Evolutionary conservation across 2,888 invertebrate species (phyloP), one percentile per base, ranked within the genome.

Genomic region (Nomada goodeniana): DNA sequence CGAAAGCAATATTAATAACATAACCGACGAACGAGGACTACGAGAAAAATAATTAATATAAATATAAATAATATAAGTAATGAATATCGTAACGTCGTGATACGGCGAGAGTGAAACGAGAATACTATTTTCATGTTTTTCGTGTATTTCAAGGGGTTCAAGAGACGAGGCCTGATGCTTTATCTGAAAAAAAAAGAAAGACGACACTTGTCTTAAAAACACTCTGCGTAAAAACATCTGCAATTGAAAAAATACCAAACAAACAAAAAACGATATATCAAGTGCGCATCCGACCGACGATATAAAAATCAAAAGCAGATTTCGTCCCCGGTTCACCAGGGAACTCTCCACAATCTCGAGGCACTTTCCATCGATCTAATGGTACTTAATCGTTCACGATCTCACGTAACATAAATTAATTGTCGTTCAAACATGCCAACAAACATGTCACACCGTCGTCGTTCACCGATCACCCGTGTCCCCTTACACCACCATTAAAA

Each of bases 1-100:
- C 50, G 47, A 52, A 64, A 26, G 2, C 11, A 11, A 15, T 71
- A 52, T 61, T 52, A 71, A 60, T 71, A 71, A 50, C 47, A 52
- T 29, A 36, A 18, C 59, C 26, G 69, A 59, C 59, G 59, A 59
- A 26, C 29, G n/a, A 18, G 26, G 11, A 59, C n/a, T n/a, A 4
- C 15, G 36, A 7, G 7, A 36, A 36, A 20, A 10, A 57, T 57
- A 57, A 23, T 20, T 23, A 9, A 26, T 26, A 11, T 7, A 9
- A 1, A 9, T 18, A 15, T 53, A 20, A 3, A 20, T 53, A 10
- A 20, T 53, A 20, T n/a, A 20, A 18, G 50, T 53, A 53, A n/a
- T 50, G 20, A 53, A 20, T 20, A 53, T 53, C n/a, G 36, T 36
- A 36, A 36, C 36, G 36, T 36, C 36, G 36, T 7, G 36, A 36